phyloP scores from a whole-genome alignment of 2,797 vertebrate genomes.

The Sardinella longiceps region DNA sequence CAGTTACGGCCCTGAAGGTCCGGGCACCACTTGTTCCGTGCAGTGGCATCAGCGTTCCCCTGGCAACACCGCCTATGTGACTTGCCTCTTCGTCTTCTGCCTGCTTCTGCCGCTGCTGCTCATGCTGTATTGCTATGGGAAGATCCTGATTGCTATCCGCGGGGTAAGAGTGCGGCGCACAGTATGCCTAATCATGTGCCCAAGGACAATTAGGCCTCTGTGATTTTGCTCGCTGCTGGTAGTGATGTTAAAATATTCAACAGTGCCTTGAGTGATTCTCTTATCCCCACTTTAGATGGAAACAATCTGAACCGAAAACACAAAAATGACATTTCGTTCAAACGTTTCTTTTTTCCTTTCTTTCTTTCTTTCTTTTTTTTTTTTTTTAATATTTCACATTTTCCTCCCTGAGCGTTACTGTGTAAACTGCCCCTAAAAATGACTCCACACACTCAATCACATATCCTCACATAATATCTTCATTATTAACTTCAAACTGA shows the following conservation, averaged over 20 bases:
- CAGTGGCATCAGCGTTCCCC: constrained; percentile 73
- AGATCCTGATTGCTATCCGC: constrained; percentile 67
- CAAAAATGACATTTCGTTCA: too few species aligned
- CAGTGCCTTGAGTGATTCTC: too few species aligned
- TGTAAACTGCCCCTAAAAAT: too few species aligned
- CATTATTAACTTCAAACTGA: too few species aligned
- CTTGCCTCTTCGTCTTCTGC: constrained; percentile 77
- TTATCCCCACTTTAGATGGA: too few species aligned
- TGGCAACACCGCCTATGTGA: constrained; percentile 68
- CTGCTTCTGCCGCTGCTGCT: constrained; percentile 73
- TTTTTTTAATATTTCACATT: too few species aligned
- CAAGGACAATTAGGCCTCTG: not conserved
- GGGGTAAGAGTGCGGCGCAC: constrained; percentile 52
- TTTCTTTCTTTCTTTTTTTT: too few species aligned
- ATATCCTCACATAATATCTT: too few species aligned
- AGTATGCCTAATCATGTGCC: not conserved
- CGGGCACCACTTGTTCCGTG: constrained; percentile 76
- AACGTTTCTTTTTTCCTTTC: too few species aligned
- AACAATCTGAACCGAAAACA: too few species aligned
- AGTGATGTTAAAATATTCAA: not conserved
- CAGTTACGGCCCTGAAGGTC: constrained; percentile 72
- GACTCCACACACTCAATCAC: too few species aligned
- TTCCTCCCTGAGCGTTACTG: too few species aligned
- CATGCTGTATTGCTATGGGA: constrained; percentile 75
- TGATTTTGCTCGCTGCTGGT: not conserved